Percentiles rank a stretch among this genome's conserved stretches.
These are phyloP conservation scores for Triplophysa siluroides DNA, from an alignment of 2,113 vertebrate species.

Conservation along the genomic window DNA sequence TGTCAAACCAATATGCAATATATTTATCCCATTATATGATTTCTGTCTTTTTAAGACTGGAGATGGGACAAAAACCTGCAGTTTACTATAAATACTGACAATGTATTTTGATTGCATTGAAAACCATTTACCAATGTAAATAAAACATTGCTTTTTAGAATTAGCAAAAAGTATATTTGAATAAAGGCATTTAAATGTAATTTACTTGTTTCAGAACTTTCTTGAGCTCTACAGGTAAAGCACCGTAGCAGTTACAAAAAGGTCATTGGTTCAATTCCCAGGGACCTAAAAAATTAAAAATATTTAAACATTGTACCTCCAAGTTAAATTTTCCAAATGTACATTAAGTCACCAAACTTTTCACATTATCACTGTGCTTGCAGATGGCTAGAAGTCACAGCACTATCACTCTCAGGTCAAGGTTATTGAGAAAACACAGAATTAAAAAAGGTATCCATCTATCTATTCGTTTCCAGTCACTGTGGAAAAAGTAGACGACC, in stretches of 20 bases:
- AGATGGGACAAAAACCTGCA: constrained; percentile 21
- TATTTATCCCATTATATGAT: constrained; percentile 57
- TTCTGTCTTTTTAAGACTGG: constrained; percentile 16
- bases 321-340: neutral
- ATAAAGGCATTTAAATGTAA: neutral
- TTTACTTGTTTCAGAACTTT: too few relatives aligned
- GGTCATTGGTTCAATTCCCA: neutral
- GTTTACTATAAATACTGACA: constrained; percentile 4
- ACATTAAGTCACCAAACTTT: constrained; percentile 1
- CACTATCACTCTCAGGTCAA: constrained; percentile 2
- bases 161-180: neutral
- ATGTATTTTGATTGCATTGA: neutral
- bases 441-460: constrained; percentile 13
- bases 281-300: neutral
- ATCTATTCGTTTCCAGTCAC: constrained; percentile 41
- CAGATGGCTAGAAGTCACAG: neutral
- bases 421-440: constrained; percentile 11
- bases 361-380: neutral
- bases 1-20: constrained; percentile 78
- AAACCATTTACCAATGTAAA: neutral
- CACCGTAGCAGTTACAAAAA: too few relatives aligned
- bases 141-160: neutral
- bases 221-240: too few relatives aligned
- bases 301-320: neutral
- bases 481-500: constrained; percentile 58